Base-by-base conservation (phyloP, 2,797 vertebrate genomes). In the Phoebastria nigripes region DNA sequence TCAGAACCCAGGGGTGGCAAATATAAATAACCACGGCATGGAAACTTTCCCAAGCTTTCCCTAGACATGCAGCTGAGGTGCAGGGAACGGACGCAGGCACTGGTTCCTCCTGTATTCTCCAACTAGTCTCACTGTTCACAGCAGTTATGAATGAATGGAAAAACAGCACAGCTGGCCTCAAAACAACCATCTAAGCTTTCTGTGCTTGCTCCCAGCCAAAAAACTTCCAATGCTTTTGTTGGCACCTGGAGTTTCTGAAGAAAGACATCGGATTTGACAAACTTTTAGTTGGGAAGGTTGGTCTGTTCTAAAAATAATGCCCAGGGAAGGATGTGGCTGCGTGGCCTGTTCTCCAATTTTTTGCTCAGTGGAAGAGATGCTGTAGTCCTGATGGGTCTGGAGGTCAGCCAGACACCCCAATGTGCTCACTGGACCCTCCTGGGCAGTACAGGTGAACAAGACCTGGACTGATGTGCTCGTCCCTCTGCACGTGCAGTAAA, bases 81-180 rank as follows among this genome's bases (percentile, higher is more conserved):
- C 62, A 93, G 73, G 20, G 84, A 87, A 20, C 1, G 16, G 63
- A 90, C 37, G 42, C 54, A 56, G 49, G 87, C 74, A 19, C 46
- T 58, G 69, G 47, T 72, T 94, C 55, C 58, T 88, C 85, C 47
- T 42, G 31, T 52, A 31, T 59, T 46, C 95, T 94, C 82, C 42
- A 86, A 28, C 26, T 33, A 35, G 42, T 78, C 74, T 95, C 74
- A 24, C 81, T 90, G 58, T 56, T 85, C 8, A 0, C 65, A 83
- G 65, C 28, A 85, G 54, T 85, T 71, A 55, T 51, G 69, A 89
- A 84, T 83, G 94, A 90, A 96, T 28, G 61, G 62, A 12, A 82
- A 87, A 87, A 35, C 18, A 77, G 56, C 84, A 92, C 93, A 97
- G 89, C 93, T 97, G 95, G 93, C 70, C 82, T 94, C 67, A 21